phyloP scores from a whole-genome alignment of 2,888 invertebrate species.

The Cyclophora punctaria region DNA sequence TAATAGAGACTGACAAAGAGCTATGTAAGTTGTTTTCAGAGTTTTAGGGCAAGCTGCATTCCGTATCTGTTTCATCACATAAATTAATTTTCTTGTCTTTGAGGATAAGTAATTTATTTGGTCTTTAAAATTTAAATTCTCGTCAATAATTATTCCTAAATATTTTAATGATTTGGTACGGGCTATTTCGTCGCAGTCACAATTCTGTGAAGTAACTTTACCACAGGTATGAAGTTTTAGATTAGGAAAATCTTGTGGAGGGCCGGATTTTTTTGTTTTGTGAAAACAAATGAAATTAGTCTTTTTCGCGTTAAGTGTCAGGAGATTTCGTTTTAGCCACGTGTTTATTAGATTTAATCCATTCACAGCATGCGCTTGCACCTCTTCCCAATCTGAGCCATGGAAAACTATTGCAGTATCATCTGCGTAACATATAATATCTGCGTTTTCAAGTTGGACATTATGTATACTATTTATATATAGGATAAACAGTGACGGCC shows the following conservation, averaged over 20 bases:
- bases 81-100: conserved; percentile 4
- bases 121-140: conserved; percentile 2
- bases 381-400: neutral
- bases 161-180: conserved; percentile 4
- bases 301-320: neutral
- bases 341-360: neutral
- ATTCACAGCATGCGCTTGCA: neutral
- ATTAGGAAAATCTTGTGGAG: neutral
- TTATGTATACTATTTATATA: conserved; percentile 6
- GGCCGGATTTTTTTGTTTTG: conserved; percentile 22
- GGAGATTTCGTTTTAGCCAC: neutral
- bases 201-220: neutral
- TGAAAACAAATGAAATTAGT: neutral
- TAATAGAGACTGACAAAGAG: conserved; percentile 4
- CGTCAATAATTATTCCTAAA: conserved; percentile 4
- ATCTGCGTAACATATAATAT: neutral
- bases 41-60: conserved; percentile 2
- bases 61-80: conserved; percentile 3
- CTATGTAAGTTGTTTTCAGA: conserved; percentile 1
- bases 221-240: conserved; percentile 3
- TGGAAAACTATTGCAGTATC: neutral
- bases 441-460: neutral
- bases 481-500: neutral
- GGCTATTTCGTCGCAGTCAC: neutral
- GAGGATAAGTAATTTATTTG: conserved; percentile 2